phyloP scores from a whole-genome alignment of 2,797 vertebrate species.

The Chaenodraco wilsoni region DNA sequence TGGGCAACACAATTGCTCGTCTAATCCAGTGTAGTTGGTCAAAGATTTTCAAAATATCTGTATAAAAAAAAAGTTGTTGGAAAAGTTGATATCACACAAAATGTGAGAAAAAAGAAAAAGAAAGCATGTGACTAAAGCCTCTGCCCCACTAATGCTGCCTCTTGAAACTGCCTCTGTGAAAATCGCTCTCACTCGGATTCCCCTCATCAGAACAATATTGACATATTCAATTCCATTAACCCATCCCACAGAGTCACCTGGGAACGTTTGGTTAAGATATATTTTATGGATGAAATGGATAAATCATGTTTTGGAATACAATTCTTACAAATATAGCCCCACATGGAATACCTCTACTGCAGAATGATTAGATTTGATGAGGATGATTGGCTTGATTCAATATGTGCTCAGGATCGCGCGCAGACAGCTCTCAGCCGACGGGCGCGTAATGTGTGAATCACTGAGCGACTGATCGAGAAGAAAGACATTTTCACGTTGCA shows the following conservation, averaged over 20 bases:
- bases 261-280: constrained; percentile 39
- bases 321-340: constrained; percentile 37
- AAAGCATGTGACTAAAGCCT: background rate
- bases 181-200: background rate
- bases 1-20: background rate
- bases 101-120: background rate
- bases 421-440: constrained; percentile 37
- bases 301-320: constrained; percentile 38
- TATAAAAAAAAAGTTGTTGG: too few species aligned
- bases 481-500: constrained; percentile 36
- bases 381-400: constrained; percentile 64
- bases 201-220: constrained; percentile 13
- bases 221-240: constrained; percentile 17
- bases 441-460: constrained; percentile 25
- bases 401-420: constrained; percentile 53
- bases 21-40: too few species aligned
- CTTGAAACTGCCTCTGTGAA: too few species aligned
- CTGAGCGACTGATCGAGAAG: constrained; percentile 50
- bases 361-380: constrained; percentile 64
- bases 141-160: background rate
- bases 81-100: too few species aligned
- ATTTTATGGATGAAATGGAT: constrained; percentile 40
- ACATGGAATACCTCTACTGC: constrained; percentile 53
- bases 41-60: too few species aligned
- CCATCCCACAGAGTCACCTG: background rate